Evolutionary conservation across 2,888 invertebrate genomes (phyloP).

Genomic region (Tetheella fluctuosa): DNA sequence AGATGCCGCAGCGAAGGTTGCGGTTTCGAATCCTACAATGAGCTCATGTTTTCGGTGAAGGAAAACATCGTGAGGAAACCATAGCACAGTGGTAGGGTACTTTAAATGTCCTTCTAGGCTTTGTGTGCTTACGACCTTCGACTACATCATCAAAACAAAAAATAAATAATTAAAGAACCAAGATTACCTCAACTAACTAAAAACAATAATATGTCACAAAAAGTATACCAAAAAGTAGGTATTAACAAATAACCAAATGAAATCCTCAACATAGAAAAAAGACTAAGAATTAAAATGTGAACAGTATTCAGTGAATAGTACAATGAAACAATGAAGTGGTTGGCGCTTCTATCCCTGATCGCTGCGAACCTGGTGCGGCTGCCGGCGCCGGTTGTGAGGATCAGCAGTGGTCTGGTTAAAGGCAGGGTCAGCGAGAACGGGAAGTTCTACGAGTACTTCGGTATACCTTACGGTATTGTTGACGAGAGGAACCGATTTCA

Average conservation of each 20-base stretch:
- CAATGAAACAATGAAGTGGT: constrained; percentile 62
- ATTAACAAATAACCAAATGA: background rate
- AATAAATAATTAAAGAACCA: too few species aligned
- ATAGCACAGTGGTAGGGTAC: too few species aligned
- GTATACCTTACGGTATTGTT: constrained; percentile 73
- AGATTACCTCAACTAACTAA: too few species aligned
- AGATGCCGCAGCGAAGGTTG: too few species aligned
- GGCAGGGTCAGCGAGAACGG: constrained; percentile 66
- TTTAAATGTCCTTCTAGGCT: too few species aligned
- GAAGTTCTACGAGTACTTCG: constrained; percentile 66
- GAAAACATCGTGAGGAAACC: too few species aligned
- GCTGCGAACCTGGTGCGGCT: constrained; percentile 64
- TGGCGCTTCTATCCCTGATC: constrained; percentile 62
- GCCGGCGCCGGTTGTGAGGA: constrained; percentile 65
- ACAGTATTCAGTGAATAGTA: background rate
- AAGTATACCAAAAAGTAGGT: background rate
- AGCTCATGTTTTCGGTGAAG: too few species aligned
- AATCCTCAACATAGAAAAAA: background rate
- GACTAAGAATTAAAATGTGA: background rate
- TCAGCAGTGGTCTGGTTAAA: constrained; percentile 58
- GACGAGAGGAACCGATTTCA: constrained; percentile 66
- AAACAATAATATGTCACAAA: too few species aligned
- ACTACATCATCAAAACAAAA: too few species aligned
- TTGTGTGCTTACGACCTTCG: too few species aligned
- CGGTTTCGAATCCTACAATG: too few species aligned